phyloP scores from a whole-genome alignment of 2,797 vertebrate genomes.

The Onychomys torridus region DNA sequence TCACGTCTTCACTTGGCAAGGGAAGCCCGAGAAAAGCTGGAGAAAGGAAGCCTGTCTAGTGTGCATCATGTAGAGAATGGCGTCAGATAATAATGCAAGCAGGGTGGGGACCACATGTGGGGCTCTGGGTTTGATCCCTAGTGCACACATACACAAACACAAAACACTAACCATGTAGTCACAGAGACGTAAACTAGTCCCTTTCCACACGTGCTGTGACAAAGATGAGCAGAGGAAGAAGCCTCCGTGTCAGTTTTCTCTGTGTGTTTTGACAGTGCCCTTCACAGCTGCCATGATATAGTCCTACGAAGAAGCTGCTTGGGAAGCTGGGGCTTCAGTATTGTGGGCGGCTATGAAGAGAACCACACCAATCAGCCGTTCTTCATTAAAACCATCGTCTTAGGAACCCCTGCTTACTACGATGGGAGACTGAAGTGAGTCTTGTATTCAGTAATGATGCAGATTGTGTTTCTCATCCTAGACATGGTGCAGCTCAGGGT shows the following conservation, averaged over 20 bases:
- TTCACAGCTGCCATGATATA: constrained; percentile 97
- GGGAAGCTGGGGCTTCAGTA: constrained; percentile 99
- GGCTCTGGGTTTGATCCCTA: neutral
- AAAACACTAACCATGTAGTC: neutral
- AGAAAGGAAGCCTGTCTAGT: neutral
- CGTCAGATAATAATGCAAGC: neutral
- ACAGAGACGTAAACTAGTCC: neutral
- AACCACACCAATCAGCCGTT: constrained; percentile 98
- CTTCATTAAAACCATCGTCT: constrained; percentile 99
- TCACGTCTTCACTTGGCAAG: neutral
- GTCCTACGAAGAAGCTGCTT: constrained; percentile 95
- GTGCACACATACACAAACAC: accelerated
- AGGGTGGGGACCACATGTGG: neutral
- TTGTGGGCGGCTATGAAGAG: constrained; percentile 98
- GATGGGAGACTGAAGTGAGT: constrained; percentile 98
- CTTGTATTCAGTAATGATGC: neutral
- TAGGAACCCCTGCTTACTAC: constrained; percentile 99
- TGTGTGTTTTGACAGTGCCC: constrained; percentile 89
- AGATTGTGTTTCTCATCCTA: neutral
- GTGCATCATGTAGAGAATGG: neutral
- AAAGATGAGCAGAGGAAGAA: constrained; percentile 33
- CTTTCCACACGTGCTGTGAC: neutral
- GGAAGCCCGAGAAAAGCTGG: neutral
- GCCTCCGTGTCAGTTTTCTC: neutral
- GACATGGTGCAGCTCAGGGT: neutral